A percentile compares a stretch with the other conserved stretches of the same genome.
Evolutionary conservation across 2,888 invertebrate species (phyloP).

Genomic region (Hetaerina titia): DNA sequence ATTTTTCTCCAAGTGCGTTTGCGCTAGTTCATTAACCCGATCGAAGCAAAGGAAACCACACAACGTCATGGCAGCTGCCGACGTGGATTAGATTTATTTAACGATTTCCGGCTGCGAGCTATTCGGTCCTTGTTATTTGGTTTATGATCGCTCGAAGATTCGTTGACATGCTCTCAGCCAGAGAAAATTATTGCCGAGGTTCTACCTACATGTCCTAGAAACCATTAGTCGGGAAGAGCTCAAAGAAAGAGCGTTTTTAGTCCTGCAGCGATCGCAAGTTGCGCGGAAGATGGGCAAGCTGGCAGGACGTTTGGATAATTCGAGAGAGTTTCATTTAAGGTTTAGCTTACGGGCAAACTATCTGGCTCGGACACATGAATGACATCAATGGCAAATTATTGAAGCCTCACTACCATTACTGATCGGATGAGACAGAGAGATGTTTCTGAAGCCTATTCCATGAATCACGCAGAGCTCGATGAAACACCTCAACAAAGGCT

Average conservation of each 20-base stretch:
- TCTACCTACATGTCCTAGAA: background rate
- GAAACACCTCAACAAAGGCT: no score
- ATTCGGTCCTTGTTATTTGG: background rate
- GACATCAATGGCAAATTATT: no score
- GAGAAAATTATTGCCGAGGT: background rate
- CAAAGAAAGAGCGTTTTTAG: background rate
- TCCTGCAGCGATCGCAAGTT: no score
- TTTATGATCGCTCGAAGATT: slow-evolving; percentile 19
- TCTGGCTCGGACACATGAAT: no score
- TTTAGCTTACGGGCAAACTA: no score
- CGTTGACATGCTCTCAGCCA: slow-evolving; percentile 51
- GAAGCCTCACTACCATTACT: no score
- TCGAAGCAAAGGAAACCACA: background rate
- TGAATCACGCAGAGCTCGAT: no score
- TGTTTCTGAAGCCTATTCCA: no score
- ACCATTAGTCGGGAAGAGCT: background rate
- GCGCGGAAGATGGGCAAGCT: background rate
- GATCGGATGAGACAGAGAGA: no score
- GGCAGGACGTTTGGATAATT: no score
- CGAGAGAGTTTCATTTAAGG: no score
- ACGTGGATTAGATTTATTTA: slow-evolving; percentile 41
- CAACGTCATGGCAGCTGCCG: slow-evolving; percentile 40
- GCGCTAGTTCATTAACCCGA: slow-evolving; percentile 40
- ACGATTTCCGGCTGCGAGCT: slow-evolving; percentile 55
- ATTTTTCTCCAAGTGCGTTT: background rate